Percentiles rank a stretch among this genome's conserved stretches.
Evolutionary conservation across 2,113 vertebrate genomes (phyloP).

Genomic region (Azemiops feae): DNA sequence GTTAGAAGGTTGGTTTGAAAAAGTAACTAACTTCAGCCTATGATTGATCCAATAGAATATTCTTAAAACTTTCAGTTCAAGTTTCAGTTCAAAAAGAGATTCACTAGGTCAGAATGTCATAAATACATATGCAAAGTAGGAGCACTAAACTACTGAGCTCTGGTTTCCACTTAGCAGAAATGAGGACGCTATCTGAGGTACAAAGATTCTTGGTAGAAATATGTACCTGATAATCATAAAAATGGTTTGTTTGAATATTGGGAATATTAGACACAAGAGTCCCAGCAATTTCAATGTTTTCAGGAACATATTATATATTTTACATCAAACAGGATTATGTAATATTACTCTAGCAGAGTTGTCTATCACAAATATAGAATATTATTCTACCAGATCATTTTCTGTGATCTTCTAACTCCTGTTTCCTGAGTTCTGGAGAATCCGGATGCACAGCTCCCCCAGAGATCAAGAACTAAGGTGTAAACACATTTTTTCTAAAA

Average conservation of each 20-base stretch:
- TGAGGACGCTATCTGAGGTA: not conserved
- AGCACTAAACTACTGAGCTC: not conserved
- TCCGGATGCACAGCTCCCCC: not conserved
- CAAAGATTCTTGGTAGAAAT: not conserved
- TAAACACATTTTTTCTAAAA: not conserved
- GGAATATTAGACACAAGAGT: not conserved
- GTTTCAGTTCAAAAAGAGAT: not conserved
- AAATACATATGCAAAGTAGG: not conserved
- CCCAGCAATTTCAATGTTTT: not conserved
- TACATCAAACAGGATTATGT: not conserved
- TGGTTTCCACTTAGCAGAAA: not conserved
- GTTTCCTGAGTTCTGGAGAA: not conserved
- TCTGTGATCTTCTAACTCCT: not conserved
- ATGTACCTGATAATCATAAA: not conserved
- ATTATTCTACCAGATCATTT: not conserved
- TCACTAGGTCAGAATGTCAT: not conserved
- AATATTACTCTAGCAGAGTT: not conserved
- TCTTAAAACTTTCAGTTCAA: not conserved
- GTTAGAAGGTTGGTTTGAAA: not conserved
- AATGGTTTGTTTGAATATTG: not conserved
- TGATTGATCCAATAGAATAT: not conserved
- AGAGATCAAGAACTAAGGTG: not conserved
- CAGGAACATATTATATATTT: not conserved
- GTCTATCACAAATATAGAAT: not conserved
- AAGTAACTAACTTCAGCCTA: not conserved